Evolutionary conservation across 2,888 invertebrate genomes (phyloP).

Genomic region (Eubasilissa splendida): DNA sequence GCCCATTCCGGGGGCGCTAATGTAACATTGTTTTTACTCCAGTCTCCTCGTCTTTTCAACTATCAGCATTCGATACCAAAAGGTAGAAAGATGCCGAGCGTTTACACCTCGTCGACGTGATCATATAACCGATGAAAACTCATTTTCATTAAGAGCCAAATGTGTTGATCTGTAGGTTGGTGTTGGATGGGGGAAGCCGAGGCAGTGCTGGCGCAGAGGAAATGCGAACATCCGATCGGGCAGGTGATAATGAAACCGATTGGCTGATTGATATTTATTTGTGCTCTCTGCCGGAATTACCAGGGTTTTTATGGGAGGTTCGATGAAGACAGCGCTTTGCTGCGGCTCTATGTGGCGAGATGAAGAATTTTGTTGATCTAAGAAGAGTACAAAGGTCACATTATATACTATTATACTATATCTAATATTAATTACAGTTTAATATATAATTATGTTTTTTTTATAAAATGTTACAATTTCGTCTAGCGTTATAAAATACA

Average conservation of each 20-base stretch:
- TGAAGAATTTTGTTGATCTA: constrained; percentile 29
- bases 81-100: constrained; percentile 10
- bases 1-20: constrained; percentile 55
- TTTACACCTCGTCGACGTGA: background rate
- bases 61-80: background rate
- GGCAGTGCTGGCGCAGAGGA: constrained; percentile 55
- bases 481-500: too few species aligned
- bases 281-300: constrained; percentile 50
- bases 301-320: constrained; percentile 45
- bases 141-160: background rate
- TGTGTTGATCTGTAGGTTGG: constrained; percentile 59
- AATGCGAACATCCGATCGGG: constrained; percentile 59
- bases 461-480: too few species aligned
- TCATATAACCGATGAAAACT: background rate
- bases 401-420: background rate
- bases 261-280: constrained; percentile 59
- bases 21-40: constrained; percentile 58
- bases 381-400: background rate
- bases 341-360: background rate
- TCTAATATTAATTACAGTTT: too few species aligned
- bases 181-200: constrained; percentile 54
- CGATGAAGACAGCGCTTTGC: constrained; percentile 38
- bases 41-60: background rate
- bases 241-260: constrained; percentile 59
- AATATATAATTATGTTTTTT: too few species aligned